Conservation (phyloP, 2,888 invertebrate species). For the Hypena proboscidalis region DNA sequence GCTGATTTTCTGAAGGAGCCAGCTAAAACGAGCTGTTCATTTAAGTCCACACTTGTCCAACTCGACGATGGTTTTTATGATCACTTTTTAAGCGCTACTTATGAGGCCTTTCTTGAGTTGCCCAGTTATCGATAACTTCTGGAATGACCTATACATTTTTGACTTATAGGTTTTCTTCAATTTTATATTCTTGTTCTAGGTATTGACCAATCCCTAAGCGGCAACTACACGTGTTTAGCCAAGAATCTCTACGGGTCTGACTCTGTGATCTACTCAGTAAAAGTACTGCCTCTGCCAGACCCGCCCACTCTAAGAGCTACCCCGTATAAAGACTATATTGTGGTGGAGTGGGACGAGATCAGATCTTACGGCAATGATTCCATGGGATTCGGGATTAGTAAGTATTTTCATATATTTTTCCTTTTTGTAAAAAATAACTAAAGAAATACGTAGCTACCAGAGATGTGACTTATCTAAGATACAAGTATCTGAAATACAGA, state of each 20-base stretch:
- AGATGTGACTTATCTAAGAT: too few relatives aligned
- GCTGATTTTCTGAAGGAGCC: too few relatives aligned
- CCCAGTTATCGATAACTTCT: too few relatives aligned
- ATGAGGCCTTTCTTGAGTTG: too few relatives aligned
- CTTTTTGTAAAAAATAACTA: not conserved
- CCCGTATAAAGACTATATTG: slow-evolving; percentile 77
- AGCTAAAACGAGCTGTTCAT: too few relatives aligned
- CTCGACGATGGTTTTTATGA: too few relatives aligned
- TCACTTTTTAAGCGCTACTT: too few relatives aligned
- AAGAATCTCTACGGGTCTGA: slow-evolving; percentile 94
- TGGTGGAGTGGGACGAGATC: slow-evolving; percentile 89
- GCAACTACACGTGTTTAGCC: slow-evolving; percentile 92
- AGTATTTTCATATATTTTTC: slow-evolving; percentile 44
- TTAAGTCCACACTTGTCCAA: too few relatives aligned
- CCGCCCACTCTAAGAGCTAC: slow-evolving; percentile 87
- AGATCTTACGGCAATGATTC: slow-evolving; percentile 62
- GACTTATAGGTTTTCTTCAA: not conserved
- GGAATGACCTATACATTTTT: not conserved
- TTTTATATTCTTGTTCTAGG: slow-evolving; percentile 67
- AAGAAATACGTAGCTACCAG: not conserved
- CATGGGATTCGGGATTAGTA: slow-evolving; percentile 66
- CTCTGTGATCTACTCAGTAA: slow-evolving; percentile 91
- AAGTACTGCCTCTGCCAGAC: slow-evolving; percentile 90
- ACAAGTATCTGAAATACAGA: too few relatives aligned
- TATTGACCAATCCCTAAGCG: slow-evolving; percentile 89